Evolutionary conservation across 64 coral and sea anemone genomes (phyloP), one percentile per base, ranked within the genome.

Genomic region (Pachyseris speciosa): DNA sequence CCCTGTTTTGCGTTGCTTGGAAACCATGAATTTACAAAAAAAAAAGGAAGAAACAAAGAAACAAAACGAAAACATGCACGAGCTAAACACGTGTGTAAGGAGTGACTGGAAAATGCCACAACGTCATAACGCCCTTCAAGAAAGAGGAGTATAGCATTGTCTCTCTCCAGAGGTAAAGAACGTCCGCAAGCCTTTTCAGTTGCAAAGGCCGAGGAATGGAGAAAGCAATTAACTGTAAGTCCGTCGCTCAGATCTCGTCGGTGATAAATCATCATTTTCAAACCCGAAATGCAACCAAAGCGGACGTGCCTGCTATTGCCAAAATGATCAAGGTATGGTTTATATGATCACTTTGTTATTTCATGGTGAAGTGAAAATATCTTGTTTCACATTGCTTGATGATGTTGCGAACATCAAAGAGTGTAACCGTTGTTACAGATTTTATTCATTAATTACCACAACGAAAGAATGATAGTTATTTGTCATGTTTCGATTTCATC

Each of bases 321-420:
- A 81, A 70, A 47, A 69, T 90, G 63, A 90, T 90, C 4, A 52
- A 90, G 88, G 88, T 90, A 83, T 16, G 5, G 7, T 16, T 26
- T 9, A 17, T 70, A 47, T 44, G 29, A n/a, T 15, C 28, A 40
- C 24, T 29, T 65, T 28, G 6, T n/a, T n/a, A n/a, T n/a, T n/a
- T n/a, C n/a, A n/a, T n/a, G n/a, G n/a, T n/a, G n/a, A n/a, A n/a
- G n/a, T n/a, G n/a, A n/a, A n/a, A n/a, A n/a, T n/a, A n/a, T n/a
- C n/a, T n/a, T n/a, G n/a, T n/a, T n/a, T n/a, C n/a, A n/a, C n/a
- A n/a, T n/a, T n/a, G n/a, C n/a, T n/a, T n/a, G n/a, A n/a, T n/a
- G n/a, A n/a, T n/a, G n/a, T n/a, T n/a, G n/a, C n/a, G n/a, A n/a
- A n/a, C n/a, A n/a, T n/a, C n/a, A n/a, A n/a, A n/a, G n/a, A n/a